A percentile compares a stretch with the other conserved stretches of the same genome.
Conservation (phyloP, 2,113 vertebrate species). For the Chaenogobius annularis region DNA sequence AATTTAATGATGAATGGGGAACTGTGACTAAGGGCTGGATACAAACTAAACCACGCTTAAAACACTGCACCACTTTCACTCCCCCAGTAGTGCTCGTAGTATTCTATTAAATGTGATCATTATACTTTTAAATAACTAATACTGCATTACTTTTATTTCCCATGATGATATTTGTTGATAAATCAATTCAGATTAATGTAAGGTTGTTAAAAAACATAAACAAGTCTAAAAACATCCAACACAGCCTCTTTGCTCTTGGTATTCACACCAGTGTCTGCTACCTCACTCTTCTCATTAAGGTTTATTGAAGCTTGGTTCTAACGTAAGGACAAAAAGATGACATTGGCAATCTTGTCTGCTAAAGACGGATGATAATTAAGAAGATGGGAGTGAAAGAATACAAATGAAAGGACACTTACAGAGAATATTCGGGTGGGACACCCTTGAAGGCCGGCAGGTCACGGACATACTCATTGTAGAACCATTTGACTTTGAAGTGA, state of each 20-base stretch:
- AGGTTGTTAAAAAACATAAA: neutral
- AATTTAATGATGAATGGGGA: no score
- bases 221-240: neutral
- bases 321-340: neutral
- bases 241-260: neutral
- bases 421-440: slow-evolving; percentile 90
- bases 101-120: neutral
- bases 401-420: slow-evolving; percentile 81
- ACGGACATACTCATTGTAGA: slow-evolving; percentile 96
- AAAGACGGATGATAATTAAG: neutral
- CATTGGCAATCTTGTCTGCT: neutral
- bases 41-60: no score
- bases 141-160: neutral
- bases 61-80: neutral
- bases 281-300: neutral
- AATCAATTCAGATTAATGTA: neutral
- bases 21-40: no score
- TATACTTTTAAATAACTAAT: neutral
- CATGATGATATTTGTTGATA: neutral
- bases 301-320: neutral
- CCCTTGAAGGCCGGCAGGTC: slow-evolving; percentile 92
- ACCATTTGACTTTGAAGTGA: slow-evolving; percentile 99
- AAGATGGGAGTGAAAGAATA: neutral
- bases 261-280: neutral
- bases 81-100: neutral